Conservation (phyloP, 2,797 vertebrate species). For the Arctocebus calabarensis region DNA sequence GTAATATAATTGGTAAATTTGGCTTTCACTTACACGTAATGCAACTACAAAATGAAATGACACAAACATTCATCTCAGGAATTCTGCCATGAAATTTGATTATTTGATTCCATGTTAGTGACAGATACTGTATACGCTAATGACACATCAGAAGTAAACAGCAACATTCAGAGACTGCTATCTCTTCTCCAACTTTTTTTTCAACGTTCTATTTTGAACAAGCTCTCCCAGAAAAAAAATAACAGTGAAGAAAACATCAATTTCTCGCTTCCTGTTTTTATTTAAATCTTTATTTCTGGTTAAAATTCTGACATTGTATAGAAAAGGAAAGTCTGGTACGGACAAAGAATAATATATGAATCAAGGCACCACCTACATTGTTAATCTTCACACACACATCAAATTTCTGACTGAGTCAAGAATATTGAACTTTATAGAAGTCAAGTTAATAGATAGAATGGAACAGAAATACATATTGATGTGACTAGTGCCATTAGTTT, state of each 20-base stretch:
- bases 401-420: neutral
- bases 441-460: neutral
- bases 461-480: neutral
- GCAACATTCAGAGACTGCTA: slow-evolving; percentile 61
- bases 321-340: slow-evolving; percentile 7
- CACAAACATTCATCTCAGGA: slow-evolving; percentile 73
- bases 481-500: neutral
- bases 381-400: neutral
- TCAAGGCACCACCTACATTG: neutral
- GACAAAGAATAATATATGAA: neutral
- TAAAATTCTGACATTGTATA: neutral
- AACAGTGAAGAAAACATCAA: slow-evolving; percentile 34
- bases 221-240: neutral
- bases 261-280: slow-evolving; percentile 46
- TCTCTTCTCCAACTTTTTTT: slow-evolving; percentile 49
- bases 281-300: slow-evolving; percentile 32
- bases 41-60: slow-evolving; percentile 73
- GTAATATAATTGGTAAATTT: slow-evolving; percentile 61
- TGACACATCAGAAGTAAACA: slow-evolving; percentile 67
- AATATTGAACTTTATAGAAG: neutral
- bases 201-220: slow-evolving; percentile 63
- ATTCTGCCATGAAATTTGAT: slow-evolving; percentile 77
- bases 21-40: slow-evolving; percentile 67
- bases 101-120: slow-evolving; percentile 72
- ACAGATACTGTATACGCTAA: slow-evolving; percentile 70